Conservation (phyloP, 2,113 vertebrate genomes). For the Aspidoscelis tigris region DNA sequence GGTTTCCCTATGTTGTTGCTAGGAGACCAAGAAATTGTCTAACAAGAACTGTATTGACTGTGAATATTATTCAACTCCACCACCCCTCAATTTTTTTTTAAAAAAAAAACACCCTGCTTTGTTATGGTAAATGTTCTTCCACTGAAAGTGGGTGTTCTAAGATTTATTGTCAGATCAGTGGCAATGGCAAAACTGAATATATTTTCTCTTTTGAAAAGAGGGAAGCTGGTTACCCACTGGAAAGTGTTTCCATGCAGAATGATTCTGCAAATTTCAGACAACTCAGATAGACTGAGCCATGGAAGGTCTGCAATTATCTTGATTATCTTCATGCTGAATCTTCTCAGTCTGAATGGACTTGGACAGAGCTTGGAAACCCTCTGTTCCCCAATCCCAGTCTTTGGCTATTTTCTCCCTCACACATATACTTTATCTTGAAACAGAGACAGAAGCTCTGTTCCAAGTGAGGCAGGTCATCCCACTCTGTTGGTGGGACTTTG, state of each 20-base stretch:
- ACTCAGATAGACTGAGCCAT: neutral
- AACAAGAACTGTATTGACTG: slow-evolving; percentile 68
- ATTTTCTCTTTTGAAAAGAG: slow-evolving; percentile 4
- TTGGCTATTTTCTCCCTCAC: no score
- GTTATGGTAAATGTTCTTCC: slow-evolving; percentile 58
- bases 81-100: no score
- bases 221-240: slow-evolving; percentile 25
- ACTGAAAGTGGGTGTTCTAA: slow-evolving; percentile 52
- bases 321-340: neutral
- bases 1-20: slow-evolving; percentile 79
- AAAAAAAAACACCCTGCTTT: slow-evolving; percentile 57
- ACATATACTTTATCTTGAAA: no score
- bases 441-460: no score
- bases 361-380: no score
- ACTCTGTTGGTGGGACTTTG: no score
- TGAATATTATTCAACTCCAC: slow-evolving; percentile 44
- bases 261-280: neutral
- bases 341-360: neutral
- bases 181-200: slow-evolving; percentile 20
- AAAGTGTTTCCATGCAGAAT: neutral
- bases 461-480: no score
- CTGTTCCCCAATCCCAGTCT: no score
- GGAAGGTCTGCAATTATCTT: neutral
- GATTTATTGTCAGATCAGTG: slow-evolving; percentile 53
- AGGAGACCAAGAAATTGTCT: slow-evolving; percentile 76